These are phyloP conservation scores for Phymorhynchus buccinoides DNA, from an alignment of 1,140 invertebrate species.

Conservation along the genomic window DNA sequence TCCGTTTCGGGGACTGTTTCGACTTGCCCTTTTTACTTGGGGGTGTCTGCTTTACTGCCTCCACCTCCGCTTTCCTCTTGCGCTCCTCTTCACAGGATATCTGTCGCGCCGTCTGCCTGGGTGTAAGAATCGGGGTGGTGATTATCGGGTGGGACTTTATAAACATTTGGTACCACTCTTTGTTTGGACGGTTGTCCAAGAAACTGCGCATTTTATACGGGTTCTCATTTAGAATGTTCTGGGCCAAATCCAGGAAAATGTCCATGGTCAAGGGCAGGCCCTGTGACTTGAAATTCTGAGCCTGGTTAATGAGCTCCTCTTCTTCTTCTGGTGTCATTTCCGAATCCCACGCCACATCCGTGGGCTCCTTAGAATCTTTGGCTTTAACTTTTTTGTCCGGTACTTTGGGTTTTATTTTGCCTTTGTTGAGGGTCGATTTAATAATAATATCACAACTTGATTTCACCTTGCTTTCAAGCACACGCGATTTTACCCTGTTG, in stretches of 20 bases:
- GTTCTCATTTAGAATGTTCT: conserved; percentile 32
- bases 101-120: conserved; percentile 23
- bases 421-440: background rate
- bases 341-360: background rate
- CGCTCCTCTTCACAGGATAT: conserved; percentile 25
- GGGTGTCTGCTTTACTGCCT: background rate
- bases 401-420: background rate
- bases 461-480: conserved; percentile 8
- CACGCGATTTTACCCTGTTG: conserved; percentile 1
- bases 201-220: conserved; percentile 25
- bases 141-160: conserved; percentile 12
- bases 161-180: conserved; percentile 33
- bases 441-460: background rate
- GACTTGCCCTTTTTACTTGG: background rate
- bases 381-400: conserved; percentile 5
- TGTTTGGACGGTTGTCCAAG: conserved; percentile 28
- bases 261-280: conserved; percentile 29
- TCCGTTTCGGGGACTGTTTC: background rate
- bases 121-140: conserved; percentile 15
- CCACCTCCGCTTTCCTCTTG: conserved; percentile 26
- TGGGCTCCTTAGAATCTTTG: background rate
- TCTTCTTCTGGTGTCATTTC: conserved; percentile 36
- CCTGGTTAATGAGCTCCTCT: conserved; percentile 8
- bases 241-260: conserved; percentile 21
- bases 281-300: conserved; percentile 26